A percentile compares a stretch with the other conserved stretches of the same genome.
phyloP scores from a whole-genome alignment of 2,888 invertebrate genomes.

The Megastigmus dorsalis region DNA sequence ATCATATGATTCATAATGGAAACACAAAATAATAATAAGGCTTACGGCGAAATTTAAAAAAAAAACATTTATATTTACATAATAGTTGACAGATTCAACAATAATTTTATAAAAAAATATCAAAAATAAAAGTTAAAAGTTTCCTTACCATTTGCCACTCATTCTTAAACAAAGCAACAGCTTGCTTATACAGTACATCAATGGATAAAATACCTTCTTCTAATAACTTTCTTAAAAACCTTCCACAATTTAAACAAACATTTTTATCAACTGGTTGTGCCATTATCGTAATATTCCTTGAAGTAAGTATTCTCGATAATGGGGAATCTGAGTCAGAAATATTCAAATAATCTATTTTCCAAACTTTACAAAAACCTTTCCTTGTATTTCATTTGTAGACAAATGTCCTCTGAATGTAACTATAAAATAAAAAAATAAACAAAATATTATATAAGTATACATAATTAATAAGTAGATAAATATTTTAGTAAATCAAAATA shows the following conservation, averaged over 20 bases:
- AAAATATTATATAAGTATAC: too few species aligned
- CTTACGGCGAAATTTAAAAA: slow-evolving; percentile 35
- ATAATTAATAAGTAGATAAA: slow-evolving; percentile 19
- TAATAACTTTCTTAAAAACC: slow-evolving; percentile 74
- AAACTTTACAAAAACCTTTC: slow-evolving; percentile 65
- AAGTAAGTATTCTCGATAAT: slow-evolving; percentile 65
- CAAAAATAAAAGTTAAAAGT: neutral
- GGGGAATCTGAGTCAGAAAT: slow-evolving; percentile 59
- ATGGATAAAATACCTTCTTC: slow-evolving; percentile 77
- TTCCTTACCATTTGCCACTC: slow-evolving; percentile 79
- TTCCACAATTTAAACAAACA: slow-evolving; percentile 64
- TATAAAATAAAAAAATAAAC: slow-evolving; percentile 53
- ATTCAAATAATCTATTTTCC: slow-evolving; percentile 63
- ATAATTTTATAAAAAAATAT: neutral
- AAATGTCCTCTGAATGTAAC: slow-evolving; percentile 65
- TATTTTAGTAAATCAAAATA: neutral
- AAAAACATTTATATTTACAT: neutral
- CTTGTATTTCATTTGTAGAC: slow-evolving; percentile 61
- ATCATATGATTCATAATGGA: too few species aligned
- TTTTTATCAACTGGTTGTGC: slow-evolving; percentile 58
- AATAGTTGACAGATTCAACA: neutral
- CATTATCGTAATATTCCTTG: slow-evolving; percentile 68
- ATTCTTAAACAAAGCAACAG: slow-evolving; percentile 80
- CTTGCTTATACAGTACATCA: slow-evolving; percentile 80
- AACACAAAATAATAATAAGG: too few species aligned